Percentiles rank a stretch among this genome's conserved stretches.
Conservation (phyloP, 2,113 vertebrate genomes). For the Carassius auratus region DNA sequence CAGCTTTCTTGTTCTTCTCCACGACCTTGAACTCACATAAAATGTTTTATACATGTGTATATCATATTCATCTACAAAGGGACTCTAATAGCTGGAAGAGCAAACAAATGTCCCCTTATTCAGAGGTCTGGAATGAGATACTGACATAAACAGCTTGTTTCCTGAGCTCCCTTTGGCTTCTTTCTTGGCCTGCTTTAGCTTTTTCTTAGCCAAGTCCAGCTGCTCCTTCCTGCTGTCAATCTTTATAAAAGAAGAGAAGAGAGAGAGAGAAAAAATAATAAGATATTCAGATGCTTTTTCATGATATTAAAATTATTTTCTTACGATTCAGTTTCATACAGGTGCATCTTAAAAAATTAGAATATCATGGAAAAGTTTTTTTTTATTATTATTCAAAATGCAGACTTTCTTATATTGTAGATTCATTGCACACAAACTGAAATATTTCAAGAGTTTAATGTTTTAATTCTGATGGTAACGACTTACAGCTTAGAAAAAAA, state of each 20-base stretch:
- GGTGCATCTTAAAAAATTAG: too few species aligned
- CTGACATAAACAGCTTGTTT: constrained; percentile 64
- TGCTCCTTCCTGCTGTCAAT: constrained; percentile 71
- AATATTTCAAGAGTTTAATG: too few species aligned
- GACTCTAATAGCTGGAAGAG: neutral
- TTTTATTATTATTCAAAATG: rapidly evolving
- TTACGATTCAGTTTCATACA: neutral
- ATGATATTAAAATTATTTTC: neutral
- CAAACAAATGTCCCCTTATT: neutral
- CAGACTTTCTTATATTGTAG: too few species aligned
- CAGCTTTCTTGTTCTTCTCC: constrained; percentile 67
- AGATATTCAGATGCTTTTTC: neutral
- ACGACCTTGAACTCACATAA: constrained; percentile 60
- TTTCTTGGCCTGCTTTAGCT: constrained; percentile 73
- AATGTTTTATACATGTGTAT: neutral
- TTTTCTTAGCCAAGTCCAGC: constrained; percentile 67
- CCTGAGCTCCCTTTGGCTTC: constrained; percentile 64
- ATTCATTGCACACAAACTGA: too few species aligned
- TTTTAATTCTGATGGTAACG: too few species aligned
- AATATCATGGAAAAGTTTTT: too few species aligned
- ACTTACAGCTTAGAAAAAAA: too few species aligned
- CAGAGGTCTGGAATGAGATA: constrained; percentile 7
- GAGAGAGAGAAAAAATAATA: neutral
- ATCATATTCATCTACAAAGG: neutral
- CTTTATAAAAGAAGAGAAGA: constrained; percentile 38